phyloP scores from a whole-genome alignment of 2,113 vertebrate genomes.

The Odobenus rosmarus region DNA sequence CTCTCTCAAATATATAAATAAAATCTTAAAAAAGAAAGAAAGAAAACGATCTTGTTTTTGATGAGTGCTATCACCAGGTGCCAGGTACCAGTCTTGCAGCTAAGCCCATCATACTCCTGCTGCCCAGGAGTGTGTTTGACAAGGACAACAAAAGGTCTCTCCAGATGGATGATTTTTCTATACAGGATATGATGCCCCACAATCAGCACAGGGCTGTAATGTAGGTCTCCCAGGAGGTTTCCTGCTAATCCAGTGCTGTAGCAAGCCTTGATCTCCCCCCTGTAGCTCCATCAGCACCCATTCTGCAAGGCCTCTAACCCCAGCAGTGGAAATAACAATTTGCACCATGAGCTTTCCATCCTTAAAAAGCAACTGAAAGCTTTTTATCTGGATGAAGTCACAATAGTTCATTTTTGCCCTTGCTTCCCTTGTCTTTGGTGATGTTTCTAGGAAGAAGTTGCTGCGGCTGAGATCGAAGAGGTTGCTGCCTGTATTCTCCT shows the following conservation, averaged over 20 bases:
- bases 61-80: constrained; percentile 93
- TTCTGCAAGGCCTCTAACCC: constrained; percentile 83
- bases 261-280: constrained; percentile 93
- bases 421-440: too few species aligned
- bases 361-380: neutral
- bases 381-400: too few species aligned
- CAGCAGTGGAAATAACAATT: constrained; percentile 83
- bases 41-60: constrained; percentile 80
- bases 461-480: too few species aligned
- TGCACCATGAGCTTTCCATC: constrained; percentile 84
- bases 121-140: constrained; percentile 84
- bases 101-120: constrained; percentile 80
- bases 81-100: constrained; percentile 57
- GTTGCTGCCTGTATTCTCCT: too few species aligned
- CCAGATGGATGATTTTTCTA: constrained; percentile 94
- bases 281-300: constrained; percentile 96
- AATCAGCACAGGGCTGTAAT: constrained; percentile 94
- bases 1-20: too few species aligned
- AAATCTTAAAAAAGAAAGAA: too few species aligned
- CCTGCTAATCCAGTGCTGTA: constrained; percentile 88
- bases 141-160: constrained; percentile 95
- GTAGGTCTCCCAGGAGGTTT: constrained; percentile 94
- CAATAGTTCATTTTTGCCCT: too few species aligned
- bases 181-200: constrained; percentile 99
- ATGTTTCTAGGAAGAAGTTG: too few species aligned